These are phyloP conservation scores for Folsomia manolachei DNA, from an alignment of 2,888 invertebrate species.

Conservation along the genomic window DNA sequence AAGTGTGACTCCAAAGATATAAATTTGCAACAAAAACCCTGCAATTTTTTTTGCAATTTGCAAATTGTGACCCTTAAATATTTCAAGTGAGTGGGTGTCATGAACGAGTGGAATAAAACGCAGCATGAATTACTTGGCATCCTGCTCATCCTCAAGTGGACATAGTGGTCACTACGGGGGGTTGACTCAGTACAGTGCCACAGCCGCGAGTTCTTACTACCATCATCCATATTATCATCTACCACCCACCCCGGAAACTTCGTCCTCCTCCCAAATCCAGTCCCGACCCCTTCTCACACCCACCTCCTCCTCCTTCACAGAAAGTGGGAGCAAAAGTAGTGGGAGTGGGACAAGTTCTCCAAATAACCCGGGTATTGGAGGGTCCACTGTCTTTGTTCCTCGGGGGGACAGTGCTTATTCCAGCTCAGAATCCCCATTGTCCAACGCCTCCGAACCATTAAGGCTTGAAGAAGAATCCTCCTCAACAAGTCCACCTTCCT, in stretches of 20 bases:
- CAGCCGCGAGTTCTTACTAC: too few relatives aligned
- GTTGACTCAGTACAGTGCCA: background rate
- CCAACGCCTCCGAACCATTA: background rate
- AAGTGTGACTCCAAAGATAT: too few relatives aligned
- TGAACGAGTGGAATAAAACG: too few relatives aligned
- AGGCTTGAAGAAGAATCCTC: background rate
- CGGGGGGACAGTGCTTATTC: background rate
- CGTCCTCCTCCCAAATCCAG: slow-evolving; percentile 14
- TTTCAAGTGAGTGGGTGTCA: too few relatives aligned
- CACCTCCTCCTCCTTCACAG: background rate
- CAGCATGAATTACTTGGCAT: slow-evolving; percentile 49
- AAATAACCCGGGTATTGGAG: background rate
- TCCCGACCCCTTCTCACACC: slow-evolving; percentile 13
- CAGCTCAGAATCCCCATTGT: background rate
- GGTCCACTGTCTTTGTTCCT: background rate
- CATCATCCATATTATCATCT: slow-evolving; percentile 4
- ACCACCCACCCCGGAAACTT: background rate
- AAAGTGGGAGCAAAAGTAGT: background rate
- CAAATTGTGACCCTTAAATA: too few relatives aligned
- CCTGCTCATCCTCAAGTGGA: slow-evolving; percentile 21
- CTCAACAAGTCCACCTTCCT: background rate
- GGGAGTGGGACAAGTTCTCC: background rate
- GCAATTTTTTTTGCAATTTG: too few relatives aligned
- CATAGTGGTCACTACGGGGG: background rate
- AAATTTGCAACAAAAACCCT: too few relatives aligned